Conservation (phyloP, 1,140 invertebrate species). For the Sarcophaga bullata region DNA sequence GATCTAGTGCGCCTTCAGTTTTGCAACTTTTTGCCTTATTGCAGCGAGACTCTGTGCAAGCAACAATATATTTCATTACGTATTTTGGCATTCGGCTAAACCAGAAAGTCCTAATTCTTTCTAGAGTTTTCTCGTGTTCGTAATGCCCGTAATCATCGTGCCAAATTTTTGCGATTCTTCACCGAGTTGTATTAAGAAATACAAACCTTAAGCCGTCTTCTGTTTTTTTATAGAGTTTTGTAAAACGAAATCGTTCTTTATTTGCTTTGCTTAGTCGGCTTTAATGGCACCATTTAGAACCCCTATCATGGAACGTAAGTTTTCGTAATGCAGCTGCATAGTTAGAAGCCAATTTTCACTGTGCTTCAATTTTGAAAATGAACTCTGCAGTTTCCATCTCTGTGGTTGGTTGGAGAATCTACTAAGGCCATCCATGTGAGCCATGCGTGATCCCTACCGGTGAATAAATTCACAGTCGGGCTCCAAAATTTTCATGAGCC, state of each 20-base stretch:
- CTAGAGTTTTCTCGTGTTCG: not conserved
- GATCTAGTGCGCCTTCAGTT: not conserved
- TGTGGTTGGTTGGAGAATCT: too few relatives aligned
- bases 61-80: conserved; percentile 9
- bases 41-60: conserved; percentile 20
- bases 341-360: not conserved
- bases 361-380: not conserved
- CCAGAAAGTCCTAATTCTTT: conserved; percentile 18
- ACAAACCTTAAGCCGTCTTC: not conserved
- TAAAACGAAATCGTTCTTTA: not conserved
- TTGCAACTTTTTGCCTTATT: not conserved
- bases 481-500: too few relatives aligned
- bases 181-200: conserved; percentile 36
- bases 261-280: conserved; percentile 9
- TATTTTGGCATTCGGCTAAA: conserved; percentile 27
- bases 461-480: not conserved
- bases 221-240: not conserved
- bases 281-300: not conserved
- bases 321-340: not conserved
- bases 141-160: not conserved
- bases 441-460: not conserved
- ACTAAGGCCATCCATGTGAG: too few relatives aligned
- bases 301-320: not conserved
- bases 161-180: conserved; percentile 26
- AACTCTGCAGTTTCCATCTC: not conserved